Evolutionary conservation across 2,888 invertebrate species (phyloP).

Genomic region (Amphipyra tragopoginis): DNA sequence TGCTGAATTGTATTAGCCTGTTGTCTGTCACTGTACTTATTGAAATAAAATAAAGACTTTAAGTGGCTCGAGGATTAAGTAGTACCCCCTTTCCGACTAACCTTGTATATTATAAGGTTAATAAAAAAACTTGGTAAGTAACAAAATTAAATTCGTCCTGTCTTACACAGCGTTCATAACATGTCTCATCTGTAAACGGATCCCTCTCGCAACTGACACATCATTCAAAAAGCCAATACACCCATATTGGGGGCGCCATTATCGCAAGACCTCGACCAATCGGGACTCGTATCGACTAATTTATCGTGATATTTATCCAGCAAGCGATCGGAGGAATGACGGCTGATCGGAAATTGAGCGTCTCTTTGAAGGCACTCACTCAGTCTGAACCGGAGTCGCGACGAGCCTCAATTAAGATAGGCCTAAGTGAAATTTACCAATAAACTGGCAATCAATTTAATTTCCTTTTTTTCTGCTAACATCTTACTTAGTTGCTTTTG

Average conservation of each 20-base stretch:
- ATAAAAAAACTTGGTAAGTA: neutral
- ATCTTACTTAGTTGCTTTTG: neutral
- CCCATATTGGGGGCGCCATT: slow-evolving; percentile 7
- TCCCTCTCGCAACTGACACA: slow-evolving; percentile 21
- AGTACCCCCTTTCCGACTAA: too few species aligned
- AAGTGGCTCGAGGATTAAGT: too few species aligned
- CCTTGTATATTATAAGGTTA: too few species aligned
- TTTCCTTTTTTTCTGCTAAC: slow-evolving; percentile 20
- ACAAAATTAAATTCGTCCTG: slow-evolving; percentile 1
- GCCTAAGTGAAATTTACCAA: slow-evolving; percentile 37
- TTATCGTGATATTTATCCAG: slow-evolving; percentile 58
- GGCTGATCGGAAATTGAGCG: slow-evolving; percentile 53
- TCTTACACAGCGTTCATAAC: slow-evolving; percentile 1
- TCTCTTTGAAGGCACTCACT: slow-evolving; percentile 23
- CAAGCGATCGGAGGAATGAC: slow-evolving; percentile 24
- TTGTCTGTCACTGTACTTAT: too few species aligned
- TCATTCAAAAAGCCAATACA: slow-evolving; percentile 35
- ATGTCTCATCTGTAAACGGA: neutral
- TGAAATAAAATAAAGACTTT: too few species aligned
- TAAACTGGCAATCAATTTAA: slow-evolving; percentile 33
- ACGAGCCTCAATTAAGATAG: slow-evolving; percentile 29
- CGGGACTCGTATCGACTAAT: slow-evolving; percentile 44
- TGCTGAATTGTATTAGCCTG: too few species aligned
- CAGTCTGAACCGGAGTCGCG: neutral
- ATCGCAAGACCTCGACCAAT: slow-evolving; percentile 25